Evolutionary conservation across 2,797 vertebrate genomes (phyloP), one percentile per base, ranked within the genome.

Genomic region (Urophycis tenuis): DNA sequence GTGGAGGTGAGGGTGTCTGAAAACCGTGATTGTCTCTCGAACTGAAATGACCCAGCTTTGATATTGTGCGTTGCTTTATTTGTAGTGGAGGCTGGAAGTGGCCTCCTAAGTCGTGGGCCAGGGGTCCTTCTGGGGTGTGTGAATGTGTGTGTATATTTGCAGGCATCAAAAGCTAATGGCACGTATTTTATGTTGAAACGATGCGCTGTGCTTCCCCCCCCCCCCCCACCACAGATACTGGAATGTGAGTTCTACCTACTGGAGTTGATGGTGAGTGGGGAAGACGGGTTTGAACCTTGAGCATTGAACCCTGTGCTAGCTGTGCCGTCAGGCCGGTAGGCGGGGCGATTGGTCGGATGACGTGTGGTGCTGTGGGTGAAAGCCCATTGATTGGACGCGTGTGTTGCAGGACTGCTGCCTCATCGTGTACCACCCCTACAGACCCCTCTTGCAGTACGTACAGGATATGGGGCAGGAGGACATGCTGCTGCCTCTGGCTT

Each of bases 401-500:
- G 79, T 70, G 82, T 81, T 72, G 79, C 92, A 99, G 98, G 98
- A 99, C 93, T 99, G 98, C 93, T 99, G 98, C 93, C 93, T 99
- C 92, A 99, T 99, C 83, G 98, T 99, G 74, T 99, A 99, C 93
- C 98, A 99, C 90, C 98, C 98, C 69, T 99, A 99, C 80, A 95
- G 98, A 94, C 97, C 98, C 53, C 91, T 99, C 88, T 87, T 99
- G 88, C 98, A 99, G 83, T 99, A 99, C 84, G 97, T 99, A 78
- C 98, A 99, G 92, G 98, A 99, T 86, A 99, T 99, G 98, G 98
- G 98, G 83, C 98, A 99, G 92, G 98, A 99, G 91, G 98, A 99
- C 88, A 98, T 99, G 96, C 92, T 99, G 88, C 95, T 99, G 81
- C 98, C 97, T 34, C 92, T 99, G 2, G 97, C 98, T 89, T 99